phyloP scores from a whole-genome alignment of 1,140 invertebrate species.

The Macrosteles quadrilineatus region DNA sequence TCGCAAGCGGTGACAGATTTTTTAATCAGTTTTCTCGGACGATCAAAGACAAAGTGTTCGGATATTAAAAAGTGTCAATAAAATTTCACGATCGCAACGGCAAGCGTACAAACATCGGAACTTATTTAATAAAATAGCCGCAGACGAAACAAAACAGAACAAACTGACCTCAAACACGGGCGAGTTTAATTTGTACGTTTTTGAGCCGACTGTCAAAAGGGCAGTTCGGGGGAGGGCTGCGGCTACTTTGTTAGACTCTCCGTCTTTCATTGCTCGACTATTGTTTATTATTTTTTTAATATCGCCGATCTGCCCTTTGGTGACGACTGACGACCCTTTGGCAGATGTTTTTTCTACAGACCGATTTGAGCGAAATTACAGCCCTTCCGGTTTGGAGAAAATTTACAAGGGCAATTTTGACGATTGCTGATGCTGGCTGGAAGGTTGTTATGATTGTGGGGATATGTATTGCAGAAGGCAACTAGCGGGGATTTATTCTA shows the following conservation, averaged over 20 bases:
- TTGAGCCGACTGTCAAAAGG: constrained; percentile 2
- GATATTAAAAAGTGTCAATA: constrained; percentile 23
- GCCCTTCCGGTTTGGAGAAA: too few species aligned
- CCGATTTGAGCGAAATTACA: not conserved
- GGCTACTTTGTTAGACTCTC: constrained; percentile 19
- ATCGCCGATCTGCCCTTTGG: constrained; percentile 16
- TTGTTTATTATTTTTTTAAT: constrained; percentile 31
- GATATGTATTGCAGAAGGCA: too few species aligned
- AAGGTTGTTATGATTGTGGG: too few species aligned
- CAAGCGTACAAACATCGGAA: constrained; percentile 6
- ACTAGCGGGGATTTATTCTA: too few species aligned
- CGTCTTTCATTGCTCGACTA: not conserved
- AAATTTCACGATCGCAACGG: not conserved
- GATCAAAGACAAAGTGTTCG: constrained; percentile 15
- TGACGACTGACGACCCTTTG: not conserved
- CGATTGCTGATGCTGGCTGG: too few species aligned
- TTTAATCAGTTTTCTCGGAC: not conserved
- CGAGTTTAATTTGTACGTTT: constrained; percentile 17
- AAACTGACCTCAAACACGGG: constrained; percentile 17
- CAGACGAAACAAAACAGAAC: constrained; percentile 8
- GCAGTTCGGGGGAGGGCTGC: not conserved
- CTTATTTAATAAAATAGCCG: constrained; percentile 19
- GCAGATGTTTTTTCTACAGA: constrained; percentile 2
- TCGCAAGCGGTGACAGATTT: not conserved
- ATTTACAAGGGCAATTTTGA: too few species aligned